A percentile compares a stretch with the other conserved stretches of the same genome.
Evolutionary conservation across 2,888 invertebrate genomes (phyloP).

Genomic region (Lacanobia wlatinum): DNA sequence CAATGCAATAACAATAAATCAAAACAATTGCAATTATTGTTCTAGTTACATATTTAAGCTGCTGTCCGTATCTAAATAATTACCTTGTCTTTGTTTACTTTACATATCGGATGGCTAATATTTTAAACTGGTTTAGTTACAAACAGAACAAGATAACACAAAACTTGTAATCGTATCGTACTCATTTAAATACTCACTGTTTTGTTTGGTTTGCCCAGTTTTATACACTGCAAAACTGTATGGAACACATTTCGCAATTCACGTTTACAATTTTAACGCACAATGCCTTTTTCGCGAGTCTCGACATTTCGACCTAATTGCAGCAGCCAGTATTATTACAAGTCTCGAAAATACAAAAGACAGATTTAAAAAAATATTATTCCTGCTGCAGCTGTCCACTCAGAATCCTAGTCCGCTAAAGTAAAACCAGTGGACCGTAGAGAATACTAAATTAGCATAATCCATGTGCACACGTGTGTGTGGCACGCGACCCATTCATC

Average conservation of each 20-base stretch:
- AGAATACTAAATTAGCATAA: constrained; percentile 78
- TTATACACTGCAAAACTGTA: no score
- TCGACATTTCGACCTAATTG: neutral
- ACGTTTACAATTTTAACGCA: no score
- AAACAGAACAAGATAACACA: constrained; percentile 19
- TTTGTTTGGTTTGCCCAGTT: neutral
- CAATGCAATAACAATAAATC: constrained; percentile 49
- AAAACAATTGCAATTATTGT: constrained; percentile 35
- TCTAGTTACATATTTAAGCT: constrained; percentile 42
- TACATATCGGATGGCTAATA: constrained; percentile 15
- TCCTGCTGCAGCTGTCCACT: constrained; percentile 44
- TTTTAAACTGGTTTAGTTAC: constrained; percentile 8
- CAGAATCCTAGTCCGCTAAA: constrained; percentile 49
- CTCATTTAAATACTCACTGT: constrained; percentile 4
- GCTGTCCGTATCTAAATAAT: constrained; percentile 19
- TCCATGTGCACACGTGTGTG: constrained; percentile 76
- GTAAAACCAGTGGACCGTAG: constrained; percentile 65
- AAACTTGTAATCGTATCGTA: constrained; percentile 12
- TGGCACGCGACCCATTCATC: constrained; percentile 76
- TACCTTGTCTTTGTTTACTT: constrained; percentile 11
- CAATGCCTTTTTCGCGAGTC: neutral
- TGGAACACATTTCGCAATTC: no score
- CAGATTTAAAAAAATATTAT: neutral
- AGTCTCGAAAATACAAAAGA: neutral
- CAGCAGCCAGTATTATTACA: neutral